Evolutionary conservation across 2,113 vertebrate species (phyloP), one percentile per base, ranked within the genome.

Genomic region (Narcine bancroftii): DNA sequence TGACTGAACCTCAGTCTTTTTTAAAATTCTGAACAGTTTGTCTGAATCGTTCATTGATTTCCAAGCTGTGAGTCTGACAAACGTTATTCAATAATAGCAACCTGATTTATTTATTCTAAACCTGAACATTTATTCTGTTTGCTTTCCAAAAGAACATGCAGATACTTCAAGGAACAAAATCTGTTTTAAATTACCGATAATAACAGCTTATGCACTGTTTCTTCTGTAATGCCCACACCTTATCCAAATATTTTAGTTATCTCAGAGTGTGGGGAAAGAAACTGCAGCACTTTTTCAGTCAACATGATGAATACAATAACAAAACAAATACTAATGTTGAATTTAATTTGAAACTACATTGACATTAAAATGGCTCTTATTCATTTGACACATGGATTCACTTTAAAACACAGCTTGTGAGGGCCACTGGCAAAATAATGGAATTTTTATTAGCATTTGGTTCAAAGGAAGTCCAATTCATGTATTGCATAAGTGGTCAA

Each of bases 371-470:
- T 24, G 39, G 39, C 10, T 26, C 21, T 89, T 17, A 60, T 26
- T 91, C 39, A 91, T 19, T 91, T 91, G 89, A 91, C 39, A 47
- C 36, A 66, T 15, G 42, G 7, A 47, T 47, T 91, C 47, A 63
- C 29, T 91, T 91, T 71, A 42, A 91, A 29, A 47, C 13, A 26
- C 39, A 91, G n/a, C 39, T 36, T 91, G 42, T 71, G 89, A 33
- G 42, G 47, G 36, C 85, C 53, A 39, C 85, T 87, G 60, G 65
- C 60, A 91, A 91, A 24, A 91, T 47, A 91, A 69, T 42, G 89
- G 63, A 47, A 24, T 56, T 69, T 69, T 47, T 45, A 69, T 91
- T 69, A 45, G 39, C 69, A 66, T 85, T 36, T 81, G 47, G 33
- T 89, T 89, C 89, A 91, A 24, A 45, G 39, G 36, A 26, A 69